Percentiles rank a stretch among this genome's conserved stretches.
Conservation (phyloP, 2,888 invertebrate genomes). For the Amiota mariae region DNA sequence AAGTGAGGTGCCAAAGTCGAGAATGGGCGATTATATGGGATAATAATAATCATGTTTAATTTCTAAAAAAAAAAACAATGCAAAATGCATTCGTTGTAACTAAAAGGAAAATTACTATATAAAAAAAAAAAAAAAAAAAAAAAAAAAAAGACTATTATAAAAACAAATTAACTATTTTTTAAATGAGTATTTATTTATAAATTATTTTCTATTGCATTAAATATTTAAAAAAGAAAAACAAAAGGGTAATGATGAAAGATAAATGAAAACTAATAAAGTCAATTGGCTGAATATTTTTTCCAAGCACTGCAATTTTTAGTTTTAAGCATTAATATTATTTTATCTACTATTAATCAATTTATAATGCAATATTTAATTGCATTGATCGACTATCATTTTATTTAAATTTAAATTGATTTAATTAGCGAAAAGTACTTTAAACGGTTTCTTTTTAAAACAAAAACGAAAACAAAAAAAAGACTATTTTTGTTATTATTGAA, state of each 20-base stretch:
- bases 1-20: conserved; percentile 58
- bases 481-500: neutral
- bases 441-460: neutral
- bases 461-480: too few species aligned
- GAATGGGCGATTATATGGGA: too few species aligned
- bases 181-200: conserved; percentile 66
- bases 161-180: conserved; percentile 56
- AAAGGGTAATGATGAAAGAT: conserved; percentile 2
- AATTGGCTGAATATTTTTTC: conserved; percentile 20
- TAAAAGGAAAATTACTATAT: neutral
- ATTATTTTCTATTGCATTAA: conserved; percentile 47
- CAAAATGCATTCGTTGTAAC: too few species aligned
- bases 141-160: conserved; percentile 36
- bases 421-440: conserved; percentile 37
- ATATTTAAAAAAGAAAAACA: conserved; percentile 46
- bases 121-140: conserved; percentile 34
- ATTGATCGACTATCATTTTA: conserved; percentile 3
- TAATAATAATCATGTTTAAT: too few species aligned
- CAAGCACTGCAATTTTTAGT: neutral
- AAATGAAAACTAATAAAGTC: neutral
- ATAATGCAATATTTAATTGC: neutral
- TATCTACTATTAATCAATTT: too few species aligned
- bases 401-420: conserved; percentile 29
- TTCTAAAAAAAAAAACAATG: too few species aligned
- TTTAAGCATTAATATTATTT: neutral